Conservation (phyloP, 37 sponge, comb jelly and placozoan species). For the Axinella damicornis region DNA sequence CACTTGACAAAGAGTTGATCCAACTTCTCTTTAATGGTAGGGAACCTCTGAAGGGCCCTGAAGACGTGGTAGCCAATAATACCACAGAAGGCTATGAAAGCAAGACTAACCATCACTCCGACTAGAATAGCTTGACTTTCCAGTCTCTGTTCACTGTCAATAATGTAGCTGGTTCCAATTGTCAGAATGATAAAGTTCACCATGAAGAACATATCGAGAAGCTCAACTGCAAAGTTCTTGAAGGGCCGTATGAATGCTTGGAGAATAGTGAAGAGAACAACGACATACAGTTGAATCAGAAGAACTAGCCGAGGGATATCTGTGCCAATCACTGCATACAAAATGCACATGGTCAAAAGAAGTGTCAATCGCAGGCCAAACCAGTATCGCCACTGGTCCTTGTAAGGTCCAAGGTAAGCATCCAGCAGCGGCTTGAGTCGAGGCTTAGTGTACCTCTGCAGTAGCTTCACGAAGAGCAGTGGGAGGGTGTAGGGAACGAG, state of each 20-base stretch:
- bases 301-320: neutral
- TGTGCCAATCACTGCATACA: conserved; percentile 3
- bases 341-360: conserved; percentile 15
- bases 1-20: no score
- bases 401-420: conserved; percentile 47
- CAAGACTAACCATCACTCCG: neutral
- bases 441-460: neutral
- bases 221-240: conserved; percentile 4
- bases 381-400: conserved; percentile 52
- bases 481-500: conserved; percentile 20
- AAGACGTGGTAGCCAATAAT: neutral
- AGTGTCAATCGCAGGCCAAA: conserved; percentile 40
- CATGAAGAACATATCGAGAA: conserved; percentile 40
- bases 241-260: conserved; percentile 46
- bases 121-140: neutral
- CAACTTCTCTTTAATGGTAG: no score
- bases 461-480: conserved; percentile 8
- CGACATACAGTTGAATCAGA: neutral
- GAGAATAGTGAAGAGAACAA: conserved; percentile 1
- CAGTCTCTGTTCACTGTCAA: neutral
- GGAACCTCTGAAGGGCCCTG: neutral
- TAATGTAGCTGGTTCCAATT: neutral
- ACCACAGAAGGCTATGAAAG: neutral
- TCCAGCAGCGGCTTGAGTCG: conserved; percentile 39
- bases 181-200: conserved; percentile 17